These are phyloP conservation scores for Hystrix cristata DNA, from an alignment of 2,113 vertebrate species.

Conservation along the genomic window DNA sequence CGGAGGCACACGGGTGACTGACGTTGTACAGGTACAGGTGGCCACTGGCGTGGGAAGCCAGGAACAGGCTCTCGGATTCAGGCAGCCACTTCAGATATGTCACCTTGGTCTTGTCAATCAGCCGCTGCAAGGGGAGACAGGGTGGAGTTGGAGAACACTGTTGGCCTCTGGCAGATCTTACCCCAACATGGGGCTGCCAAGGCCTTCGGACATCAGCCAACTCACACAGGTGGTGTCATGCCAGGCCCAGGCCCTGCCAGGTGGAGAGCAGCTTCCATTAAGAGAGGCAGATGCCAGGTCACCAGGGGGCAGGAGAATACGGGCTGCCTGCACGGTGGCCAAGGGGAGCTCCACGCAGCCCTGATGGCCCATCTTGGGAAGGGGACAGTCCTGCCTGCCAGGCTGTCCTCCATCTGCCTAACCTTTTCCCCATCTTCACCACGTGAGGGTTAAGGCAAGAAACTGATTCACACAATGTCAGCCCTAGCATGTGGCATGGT, in stretches of 20 bases:
- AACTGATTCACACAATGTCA: rapidly evolving
- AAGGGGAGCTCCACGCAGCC: rapidly evolving
- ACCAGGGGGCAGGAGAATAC: rapidly evolving
- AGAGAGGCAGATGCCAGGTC: neutral
- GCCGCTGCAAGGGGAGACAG: slow-evolving; percentile 87
- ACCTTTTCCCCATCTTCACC: neutral
- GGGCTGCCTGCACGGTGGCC: neutral
- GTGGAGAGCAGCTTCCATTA: neutral
- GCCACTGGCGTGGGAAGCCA: slow-evolving; percentile 95
- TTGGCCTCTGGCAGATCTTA: rapidly evolving
- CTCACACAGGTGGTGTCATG: neutral
- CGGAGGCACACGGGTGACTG: slow-evolving; percentile 91
- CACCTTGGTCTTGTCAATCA: slow-evolving; percentile 97
- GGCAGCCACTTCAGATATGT: slow-evolving; percentile 95
- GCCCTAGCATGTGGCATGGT: too few species aligned
- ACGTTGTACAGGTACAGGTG: slow-evolving; percentile 96
- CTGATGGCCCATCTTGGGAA: neutral
- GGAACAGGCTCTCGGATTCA: slow-evolving; percentile 93
- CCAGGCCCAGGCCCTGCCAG: neutral
- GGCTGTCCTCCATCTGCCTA: neutral
- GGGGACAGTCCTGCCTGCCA: neutral
- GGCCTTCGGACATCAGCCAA: neutral
- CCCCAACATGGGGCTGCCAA: neutral
- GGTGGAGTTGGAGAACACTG: neutral
- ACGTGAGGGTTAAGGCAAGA: neutral